These are phyloP conservation scores for Eueremaeus valkanovi DNA, from an alignment of 2,888 invertebrate genomes.

Conservation along the genomic window DNA sequence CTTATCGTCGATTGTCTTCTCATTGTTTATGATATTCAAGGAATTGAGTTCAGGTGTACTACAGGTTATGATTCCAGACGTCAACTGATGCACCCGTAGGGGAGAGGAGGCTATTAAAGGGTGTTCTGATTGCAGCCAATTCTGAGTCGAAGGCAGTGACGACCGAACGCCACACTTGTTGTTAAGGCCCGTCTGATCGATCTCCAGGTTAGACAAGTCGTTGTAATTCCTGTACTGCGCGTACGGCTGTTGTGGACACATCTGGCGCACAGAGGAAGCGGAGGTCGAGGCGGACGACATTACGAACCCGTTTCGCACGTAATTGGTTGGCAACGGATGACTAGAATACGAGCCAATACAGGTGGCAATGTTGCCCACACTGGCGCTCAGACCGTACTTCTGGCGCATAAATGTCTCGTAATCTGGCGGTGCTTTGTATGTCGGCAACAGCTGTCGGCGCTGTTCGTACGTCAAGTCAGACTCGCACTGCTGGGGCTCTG, in stretches of 20 bases:
- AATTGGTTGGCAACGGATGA: constrained; percentile 21
- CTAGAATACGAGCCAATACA: constrained; percentile 32
- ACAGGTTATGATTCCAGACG: constrained; percentile 45
- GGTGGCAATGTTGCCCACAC: constrained; percentile 17
- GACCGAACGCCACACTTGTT: constrained; percentile 6
- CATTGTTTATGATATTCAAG: constrained; percentile 21
- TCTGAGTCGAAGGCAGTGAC: constrained; percentile 30
- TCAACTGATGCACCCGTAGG: not conserved
- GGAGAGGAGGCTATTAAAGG: not conserved
- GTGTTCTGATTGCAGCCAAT: not conserved
- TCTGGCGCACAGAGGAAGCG: constrained; percentile 19
- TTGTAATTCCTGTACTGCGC: constrained; percentile 49
- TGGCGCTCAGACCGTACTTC: constrained; percentile 56
- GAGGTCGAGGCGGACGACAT: constrained; percentile 10
- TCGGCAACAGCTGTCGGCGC: constrained; percentile 49
- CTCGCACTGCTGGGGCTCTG: not conserved
- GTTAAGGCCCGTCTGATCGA: constrained; percentile 17
- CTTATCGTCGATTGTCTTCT: not conserved
- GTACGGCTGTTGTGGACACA: constrained; percentile 43
- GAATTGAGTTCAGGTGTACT: constrained; percentile 52
- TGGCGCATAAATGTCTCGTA: constrained; percentile 89
- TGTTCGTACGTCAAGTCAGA: constrained; percentile 39
- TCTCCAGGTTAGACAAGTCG: constrained; percentile 48
- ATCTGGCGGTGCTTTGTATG: constrained; percentile 76
- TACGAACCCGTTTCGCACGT: not conserved